A percentile compares a stretch with the other conserved stretches of the same genome.
Conservation (phyloP, 2,797 vertebrate genomes). For the Pelochelys cantorii region DNA sequence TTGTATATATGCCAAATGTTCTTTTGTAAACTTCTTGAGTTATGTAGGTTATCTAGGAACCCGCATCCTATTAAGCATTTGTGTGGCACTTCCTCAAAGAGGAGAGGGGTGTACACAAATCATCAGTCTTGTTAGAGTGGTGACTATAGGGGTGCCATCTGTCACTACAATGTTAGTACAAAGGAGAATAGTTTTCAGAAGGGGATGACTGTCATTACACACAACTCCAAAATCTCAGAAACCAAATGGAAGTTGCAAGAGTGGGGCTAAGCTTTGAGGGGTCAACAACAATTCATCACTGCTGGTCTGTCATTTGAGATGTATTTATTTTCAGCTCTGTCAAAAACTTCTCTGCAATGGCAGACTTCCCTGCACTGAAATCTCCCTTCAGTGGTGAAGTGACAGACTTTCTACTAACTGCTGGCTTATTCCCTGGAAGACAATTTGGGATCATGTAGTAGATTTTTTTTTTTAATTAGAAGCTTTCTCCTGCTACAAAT, state of each 20-base stretch:
- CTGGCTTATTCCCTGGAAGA: neutral
- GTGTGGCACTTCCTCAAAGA: neutral
- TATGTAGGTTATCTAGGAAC: neutral
- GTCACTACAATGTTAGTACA: neutral
- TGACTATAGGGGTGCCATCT: neutral
- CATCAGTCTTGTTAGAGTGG: neutral
- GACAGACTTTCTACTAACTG: neutral
- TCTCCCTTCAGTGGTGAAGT: neutral
- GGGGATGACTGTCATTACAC: neutral
- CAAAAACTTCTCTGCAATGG: neutral
- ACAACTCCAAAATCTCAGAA: neutral
- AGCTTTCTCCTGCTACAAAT: neutral
- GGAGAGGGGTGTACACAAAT: neutral
- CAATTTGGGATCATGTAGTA: neutral
- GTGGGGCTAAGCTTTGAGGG: neutral
- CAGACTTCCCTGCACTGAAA: neutral
- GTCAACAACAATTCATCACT: neutral
- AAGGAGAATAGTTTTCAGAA: neutral
- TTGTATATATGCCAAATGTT: neutral
- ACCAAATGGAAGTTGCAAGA: neutral
- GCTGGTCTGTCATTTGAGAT: neutral
- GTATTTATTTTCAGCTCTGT: neutral
- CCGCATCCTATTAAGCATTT: neutral
- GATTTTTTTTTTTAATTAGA: neutral
- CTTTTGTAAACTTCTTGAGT: neutral